Base-by-base conservation (phyloP, 1,140 invertebrate genomes). In the Drosophila repletoides region DNA sequence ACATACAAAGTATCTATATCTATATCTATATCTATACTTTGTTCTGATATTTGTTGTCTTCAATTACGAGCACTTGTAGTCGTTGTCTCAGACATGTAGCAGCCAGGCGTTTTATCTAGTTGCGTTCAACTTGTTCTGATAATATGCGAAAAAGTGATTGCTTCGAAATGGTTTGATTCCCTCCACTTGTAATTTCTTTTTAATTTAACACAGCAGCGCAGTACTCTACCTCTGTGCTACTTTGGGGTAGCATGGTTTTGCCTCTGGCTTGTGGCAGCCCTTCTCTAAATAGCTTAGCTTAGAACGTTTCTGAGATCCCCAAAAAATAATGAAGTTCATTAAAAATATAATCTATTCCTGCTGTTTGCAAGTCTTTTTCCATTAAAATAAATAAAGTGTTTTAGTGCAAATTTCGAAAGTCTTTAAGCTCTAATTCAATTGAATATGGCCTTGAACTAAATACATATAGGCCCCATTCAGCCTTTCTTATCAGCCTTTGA, bases 381-480 rank as follows among this genome's bases (percentile, higher is more conserved):
- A n/a, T n/a, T n/a, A n/a, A n/a, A n/a, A n/a, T n/a, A n/a, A n/a
- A n/a, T n/a, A n/a, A n/a, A n/a, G n/a, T n/a, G n/a, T n/a, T n/a
- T n/a, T n/a, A n/a, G n/a, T n/a, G n/a, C n/a, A n/a, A n/a, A n/a
- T n/a, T n/a, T n/a, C n/a, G n/a, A n/a, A n/a, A 7, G 10, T 45
- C 17, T 19, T 12, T 10, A 12, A 24, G n/a, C 6, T 19, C 31
- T 51, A 51, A 15, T 51, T 26, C 29, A 26, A 46, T 12, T 29
- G 9, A n/a, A 5, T 26, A 2, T 19, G 45, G 22, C 63, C 63
- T 66, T 66, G 63, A 60, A 29, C 63, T 21, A 61, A 61, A 61
- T 61, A 46, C 45, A 60, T 26, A 41, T 12, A 17, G 10, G 21
- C 36, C n/a, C n/a, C n/a, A n/a, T n/a, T n/a, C 15, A 40, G 6